Base-by-base conservation (phyloP, 2,113 vertebrate species). In the Ceratotherium simum region DNA sequence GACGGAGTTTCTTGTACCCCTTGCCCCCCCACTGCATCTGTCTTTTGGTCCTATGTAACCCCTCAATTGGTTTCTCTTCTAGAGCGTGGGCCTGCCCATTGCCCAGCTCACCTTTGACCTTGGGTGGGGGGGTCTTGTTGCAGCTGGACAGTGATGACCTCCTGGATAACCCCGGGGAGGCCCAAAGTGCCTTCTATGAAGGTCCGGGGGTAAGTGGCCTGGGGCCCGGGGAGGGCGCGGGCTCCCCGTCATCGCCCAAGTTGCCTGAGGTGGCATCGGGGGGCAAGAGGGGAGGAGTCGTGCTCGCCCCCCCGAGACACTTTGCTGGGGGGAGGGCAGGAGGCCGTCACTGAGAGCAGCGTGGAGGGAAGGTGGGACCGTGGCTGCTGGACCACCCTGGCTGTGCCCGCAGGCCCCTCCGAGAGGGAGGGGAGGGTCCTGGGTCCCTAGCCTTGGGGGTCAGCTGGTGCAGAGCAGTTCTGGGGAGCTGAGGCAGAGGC, bases 71-170 rank as follows among this genome's bases (percentile, higher is more conserved):
- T 69, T 79, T 80, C 56, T 94, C 76, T 84, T 85, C 54, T 62
- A 65, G 46, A 48, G 6, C n/a, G 8, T 67, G 62, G 87, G 58
- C 58, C 90, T 72, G 70, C 42, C 13, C 3, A 4, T 87, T 25
- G 39, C 72, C 94, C 65, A 46, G 60, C 70, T 97, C 93, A 97
- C 81, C 33, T 95, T 65, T 90, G 81, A 93, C 93, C 65, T 85
- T 70, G 94, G 93, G 80, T 46, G 79, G 95, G 95, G 96, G 94
- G 93, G 90, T 98, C 91, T 98, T 70, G 76, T 98, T 99, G 89
- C 99, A 99, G 99, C 99, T 99, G 98, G 99, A 99, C 98, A 98
- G 98, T 97, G 99, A 99, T 97, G 99, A 99, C 99, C 99, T 99
- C 99, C 99, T 99, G 99, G 99, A 99, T 99, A 99, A 99, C 98